Evolutionary conservation across 2,888 invertebrate species (phyloP), one percentile per base, ranked within the genome.

Genomic region (Cactoblastis cactorum): DNA sequence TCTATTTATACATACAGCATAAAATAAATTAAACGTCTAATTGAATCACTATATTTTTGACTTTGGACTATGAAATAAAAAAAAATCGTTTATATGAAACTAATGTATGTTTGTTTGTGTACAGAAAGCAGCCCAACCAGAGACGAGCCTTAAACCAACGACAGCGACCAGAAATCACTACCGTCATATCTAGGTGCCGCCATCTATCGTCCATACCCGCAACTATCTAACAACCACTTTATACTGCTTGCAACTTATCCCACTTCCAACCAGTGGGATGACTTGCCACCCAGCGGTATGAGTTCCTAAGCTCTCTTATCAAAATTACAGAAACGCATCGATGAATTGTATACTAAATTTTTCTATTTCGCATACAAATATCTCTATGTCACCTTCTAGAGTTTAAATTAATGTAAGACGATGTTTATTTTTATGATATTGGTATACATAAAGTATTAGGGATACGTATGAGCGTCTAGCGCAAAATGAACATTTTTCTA

Each of bases 311-410:
- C 17, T 54, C 64, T 65, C 43, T 5, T 2, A 35, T 22, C 33
- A n/a, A 38, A 22, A 22, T n/a, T 34, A 15, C 19, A 34, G 6
- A 18, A 18, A 33, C 17, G 8, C 19, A 9, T 22, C 17, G 32
- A 18, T 45, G 12, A 4, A n/a, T 12, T 45, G 45, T 45, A 28
- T 33, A 9, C 52, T 55, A 49, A 39, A 53, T 51, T 52, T 47
- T 51, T 34, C 51, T 56, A 54, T 57, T 58, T 49, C 59, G 53
- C 81, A 76, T 82, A 81, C 83, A 82, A 83, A 81, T 74, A 69
- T 28, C 79, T 79, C 60, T 65, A 59, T 62, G 85, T 84, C 86
- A 83, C 82, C 83, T 86, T 80, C 83, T 87, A 85, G 82, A 62
- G 55, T 75, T 59, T 53, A 60, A 58, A 58, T 64, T 62, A 56